Conservation (phyloP, 2,888 invertebrate species). For the Amorpha juglandis region DNA sequence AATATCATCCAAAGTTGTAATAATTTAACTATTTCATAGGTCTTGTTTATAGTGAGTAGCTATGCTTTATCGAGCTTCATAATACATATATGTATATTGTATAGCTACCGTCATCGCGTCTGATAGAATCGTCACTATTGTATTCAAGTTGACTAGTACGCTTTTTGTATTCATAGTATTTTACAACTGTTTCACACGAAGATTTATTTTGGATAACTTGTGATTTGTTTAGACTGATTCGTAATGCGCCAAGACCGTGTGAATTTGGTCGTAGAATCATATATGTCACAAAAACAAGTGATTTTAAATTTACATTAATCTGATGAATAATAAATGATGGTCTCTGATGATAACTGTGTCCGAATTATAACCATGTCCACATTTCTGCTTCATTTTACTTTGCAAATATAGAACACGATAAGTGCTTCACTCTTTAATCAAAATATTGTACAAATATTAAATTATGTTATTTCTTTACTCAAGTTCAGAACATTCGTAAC, state of each 20-base stretch:
- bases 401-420: background rate
- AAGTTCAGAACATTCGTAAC: background rate
- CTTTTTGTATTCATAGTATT: background rate
- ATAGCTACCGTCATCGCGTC: background rate
- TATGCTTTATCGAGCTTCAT: no score
- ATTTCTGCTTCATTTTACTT: no score
- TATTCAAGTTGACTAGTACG: background rate
- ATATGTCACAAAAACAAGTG: background rate
- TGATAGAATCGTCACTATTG: background rate
- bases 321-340: no score
- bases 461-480: background rate
- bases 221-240: background rate
- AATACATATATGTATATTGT: no score
- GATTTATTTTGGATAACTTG: background rate
- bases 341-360: no score
- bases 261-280: background rate
- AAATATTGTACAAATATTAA: background rate
- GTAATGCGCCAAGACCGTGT: background rate
- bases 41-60: no score
- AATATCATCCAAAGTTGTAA: no score
- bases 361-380: no score
- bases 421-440: background rate
- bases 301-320: no score
- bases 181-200: background rate
- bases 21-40: no score